phyloP scores from a whole-genome alignment of 2,888 invertebrate genomes.

The Poecilobothrus nobilitatus region DNA sequence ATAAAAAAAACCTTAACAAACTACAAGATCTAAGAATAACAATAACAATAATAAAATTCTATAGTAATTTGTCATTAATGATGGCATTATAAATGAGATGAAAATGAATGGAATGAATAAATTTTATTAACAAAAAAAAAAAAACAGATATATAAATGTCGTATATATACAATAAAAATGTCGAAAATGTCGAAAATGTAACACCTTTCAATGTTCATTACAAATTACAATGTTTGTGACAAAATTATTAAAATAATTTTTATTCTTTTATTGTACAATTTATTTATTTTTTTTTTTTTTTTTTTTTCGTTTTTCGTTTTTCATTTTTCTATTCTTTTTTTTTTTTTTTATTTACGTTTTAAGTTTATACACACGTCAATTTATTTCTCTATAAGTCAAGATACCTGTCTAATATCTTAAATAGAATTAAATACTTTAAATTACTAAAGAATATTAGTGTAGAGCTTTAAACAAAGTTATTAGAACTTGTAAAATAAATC shows the following conservation, averaged over 20 bases:
- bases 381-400: too few species aligned
- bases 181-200: constrained; percentile 6
- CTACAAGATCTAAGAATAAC: background rate
- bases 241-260: background rate
- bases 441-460: too few species aligned
- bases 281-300: background rate
- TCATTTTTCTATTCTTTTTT: too few species aligned
- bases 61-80: background rate
- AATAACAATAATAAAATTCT: background rate
- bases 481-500: too few species aligned
- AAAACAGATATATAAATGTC: background rate
- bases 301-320: too few species aligned
- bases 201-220: constrained; percentile 6
- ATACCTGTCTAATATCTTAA: too few species aligned
- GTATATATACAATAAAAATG: background rate
- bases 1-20: background rate
- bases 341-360: too few species aligned
- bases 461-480: too few species aligned
- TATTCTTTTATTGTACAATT: too few species aligned
- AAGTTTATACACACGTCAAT: too few species aligned
- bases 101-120: constrained; percentile 2
- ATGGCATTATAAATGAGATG: background rate
- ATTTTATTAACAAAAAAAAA: background rate
- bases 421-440: too few species aligned
- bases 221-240: background rate